Evolutionary conservation across 2,797 vertebrate genomes (phyloP).

Genomic region (Vespertilio murinus): DNA sequence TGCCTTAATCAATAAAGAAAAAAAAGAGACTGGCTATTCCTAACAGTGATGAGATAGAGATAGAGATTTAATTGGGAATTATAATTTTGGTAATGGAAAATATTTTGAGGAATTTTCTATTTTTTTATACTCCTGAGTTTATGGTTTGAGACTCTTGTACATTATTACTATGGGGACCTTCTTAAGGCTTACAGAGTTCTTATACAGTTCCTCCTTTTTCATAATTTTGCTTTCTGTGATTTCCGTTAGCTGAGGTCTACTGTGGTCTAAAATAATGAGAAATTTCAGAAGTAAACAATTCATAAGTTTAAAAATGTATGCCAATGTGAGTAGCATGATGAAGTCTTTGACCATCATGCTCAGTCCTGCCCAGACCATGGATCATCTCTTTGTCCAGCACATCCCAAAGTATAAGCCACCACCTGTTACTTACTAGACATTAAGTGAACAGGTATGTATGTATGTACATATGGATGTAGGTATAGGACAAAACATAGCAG

Average conservation of each 20-base stretch:
- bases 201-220: neutral
- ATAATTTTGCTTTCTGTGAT: neutral
- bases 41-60: slow-evolving; percentile 29
- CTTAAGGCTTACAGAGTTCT: neutral
- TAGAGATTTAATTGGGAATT: neutral
- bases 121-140: slow-evolving; percentile 16
- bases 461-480: neutral
- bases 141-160: neutral
- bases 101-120: neutral
- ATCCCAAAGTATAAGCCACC: neutral
- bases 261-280: neutral
- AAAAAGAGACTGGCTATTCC: neutral
- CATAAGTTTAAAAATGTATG: neutral
- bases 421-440: neutral
- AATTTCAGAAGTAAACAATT: neutral
- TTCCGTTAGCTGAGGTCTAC: neutral
- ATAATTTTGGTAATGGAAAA: slow-evolving; percentile 26
- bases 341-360: neutral
- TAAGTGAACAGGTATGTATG: neutral
- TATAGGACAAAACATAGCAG: neutral
- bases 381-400: neutral
- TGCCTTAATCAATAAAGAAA: no score
- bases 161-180: neutral
- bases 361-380: neutral
- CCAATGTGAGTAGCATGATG: neutral